A percentile compares a stretch with the other conserved stretches of the same genome.
Conservation (phyloP, 2,888 invertebrate species). For the Fragum whitleyi region DNA sequence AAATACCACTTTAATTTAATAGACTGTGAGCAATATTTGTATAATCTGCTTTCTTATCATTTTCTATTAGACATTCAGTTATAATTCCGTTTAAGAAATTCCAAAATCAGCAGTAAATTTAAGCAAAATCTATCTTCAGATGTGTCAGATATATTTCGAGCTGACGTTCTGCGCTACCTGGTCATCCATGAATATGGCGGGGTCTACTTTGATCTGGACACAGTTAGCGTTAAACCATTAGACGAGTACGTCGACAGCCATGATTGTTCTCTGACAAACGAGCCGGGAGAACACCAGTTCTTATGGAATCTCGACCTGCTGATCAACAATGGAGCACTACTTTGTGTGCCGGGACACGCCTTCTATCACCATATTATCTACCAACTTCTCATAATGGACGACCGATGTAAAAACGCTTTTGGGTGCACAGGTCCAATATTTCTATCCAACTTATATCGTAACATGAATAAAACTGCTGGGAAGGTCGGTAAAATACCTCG, state of each 20-base stretch:
- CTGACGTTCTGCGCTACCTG: not conserved
- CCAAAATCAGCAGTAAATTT: too few species aligned
- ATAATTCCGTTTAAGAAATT: too few species aligned
- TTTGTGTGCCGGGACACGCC: not conserved
- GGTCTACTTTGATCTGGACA: not conserved
- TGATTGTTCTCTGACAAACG: not conserved
- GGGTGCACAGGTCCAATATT: not conserved
- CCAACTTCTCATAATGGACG: not conserved
- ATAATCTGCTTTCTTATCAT: too few species aligned
- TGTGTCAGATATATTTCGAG: not conserved
- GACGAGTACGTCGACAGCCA: not conserved
- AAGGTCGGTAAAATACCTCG: not conserved
- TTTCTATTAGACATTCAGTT: too few species aligned
- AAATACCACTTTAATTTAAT: too few species aligned
- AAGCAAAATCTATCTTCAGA: too few species aligned
- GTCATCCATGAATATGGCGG: not conserved
- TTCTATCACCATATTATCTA: not conserved
- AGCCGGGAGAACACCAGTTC: not conserved
- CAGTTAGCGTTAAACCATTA: not conserved
- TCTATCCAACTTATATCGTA: not conserved
- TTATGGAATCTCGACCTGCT: not conserved
- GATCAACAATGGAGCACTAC: constrained; percentile 7
- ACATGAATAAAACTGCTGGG: not conserved
- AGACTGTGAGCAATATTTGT: too few species aligned
- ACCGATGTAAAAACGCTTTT: not conserved